Conservation (phyloP, 2,888 invertebrate species). For the Temnothorax ravouxi region DNA sequence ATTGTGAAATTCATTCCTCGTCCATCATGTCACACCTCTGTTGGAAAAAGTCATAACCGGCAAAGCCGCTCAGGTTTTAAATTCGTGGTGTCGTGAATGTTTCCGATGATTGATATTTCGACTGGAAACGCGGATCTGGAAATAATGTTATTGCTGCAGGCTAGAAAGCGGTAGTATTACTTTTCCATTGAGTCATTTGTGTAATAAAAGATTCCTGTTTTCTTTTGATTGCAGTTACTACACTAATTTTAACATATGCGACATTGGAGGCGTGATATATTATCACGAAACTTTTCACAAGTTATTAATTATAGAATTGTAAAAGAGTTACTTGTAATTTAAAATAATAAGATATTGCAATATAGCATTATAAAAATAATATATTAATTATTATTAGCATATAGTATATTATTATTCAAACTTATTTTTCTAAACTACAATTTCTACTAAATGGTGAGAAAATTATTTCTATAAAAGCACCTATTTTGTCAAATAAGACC, state of each 20-base stretch:
- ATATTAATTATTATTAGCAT: not conserved
- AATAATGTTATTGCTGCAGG: constrained; percentile 19
- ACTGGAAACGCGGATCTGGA: constrained; percentile 32
- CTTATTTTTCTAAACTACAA: not conserved
- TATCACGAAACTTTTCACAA: not conserved
- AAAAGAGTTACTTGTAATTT: not conserved
- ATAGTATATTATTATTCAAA: not conserved
- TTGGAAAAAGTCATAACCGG: constrained; percentile 5
- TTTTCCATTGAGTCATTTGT: constrained; percentile 24
- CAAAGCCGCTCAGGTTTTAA: constrained; percentile 23
- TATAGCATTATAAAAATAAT: not conserved
- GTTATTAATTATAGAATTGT: not conserved
- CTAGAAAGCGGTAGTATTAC: constrained; percentile 32
- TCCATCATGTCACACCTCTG: constrained; percentile 3
- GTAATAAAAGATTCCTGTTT: constrained; percentile 16
- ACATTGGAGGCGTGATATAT: not conserved
- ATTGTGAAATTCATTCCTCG: constrained; percentile 43
- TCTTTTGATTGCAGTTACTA: not conserved
- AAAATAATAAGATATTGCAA: constrained; percentile 9
- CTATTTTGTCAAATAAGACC: not conserved
- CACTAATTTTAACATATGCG: constrained; percentile 3
- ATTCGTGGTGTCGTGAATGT: constrained; percentile 18
- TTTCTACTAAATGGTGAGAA: not conserved
- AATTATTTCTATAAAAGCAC: not conserved
- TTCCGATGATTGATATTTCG: constrained; percentile 36